Conservation (phyloP, 2,797 vertebrate species). For the Hippopotamyrus pictus region DNA sequence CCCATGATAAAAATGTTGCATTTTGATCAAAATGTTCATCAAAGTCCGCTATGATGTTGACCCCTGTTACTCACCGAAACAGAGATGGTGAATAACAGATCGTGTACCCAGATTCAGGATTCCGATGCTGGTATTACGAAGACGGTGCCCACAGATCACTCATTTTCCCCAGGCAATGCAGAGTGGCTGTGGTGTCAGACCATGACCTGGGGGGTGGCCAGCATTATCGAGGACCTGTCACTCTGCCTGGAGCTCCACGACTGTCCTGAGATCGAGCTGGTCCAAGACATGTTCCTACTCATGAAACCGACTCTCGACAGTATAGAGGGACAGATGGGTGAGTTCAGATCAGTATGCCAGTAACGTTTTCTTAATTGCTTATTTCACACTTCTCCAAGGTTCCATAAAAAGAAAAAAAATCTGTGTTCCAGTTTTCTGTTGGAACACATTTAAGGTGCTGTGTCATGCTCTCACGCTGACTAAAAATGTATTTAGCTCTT, state of each 20-base stretch:
- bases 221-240: constrained; percentile 64
- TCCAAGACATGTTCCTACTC: constrained; percentile 64
- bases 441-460: not conserved
- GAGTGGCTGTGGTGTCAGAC: constrained; percentile 72
- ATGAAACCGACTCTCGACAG: constrained; percentile 60
- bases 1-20: not conserved
- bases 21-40: not conserved
- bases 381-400: not conserved
- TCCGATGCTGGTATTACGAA: not conserved
- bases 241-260: constrained; percentile 48
- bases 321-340: constrained; percentile 56
- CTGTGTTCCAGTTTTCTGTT: too few relatives aligned
- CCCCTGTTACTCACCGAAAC: not conserved
- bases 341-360: constrained; percentile 26
- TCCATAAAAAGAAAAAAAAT: not conserved
- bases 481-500: not conserved
- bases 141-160: not conserved
- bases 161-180: constrained; percentile 58
- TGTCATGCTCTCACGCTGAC: not conserved
- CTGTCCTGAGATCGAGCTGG: constrained; percentile 57
- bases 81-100: not conserved
- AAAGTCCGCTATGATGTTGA: not conserved
- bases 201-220: constrained; percentile 54
- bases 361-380: not conserved
- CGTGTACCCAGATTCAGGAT: not conserved